A percentile compares a stretch with the other conserved stretches of the same genome.
Conservation (phyloP, 2,888 invertebrate species). For the Griposia aprilina region DNA sequence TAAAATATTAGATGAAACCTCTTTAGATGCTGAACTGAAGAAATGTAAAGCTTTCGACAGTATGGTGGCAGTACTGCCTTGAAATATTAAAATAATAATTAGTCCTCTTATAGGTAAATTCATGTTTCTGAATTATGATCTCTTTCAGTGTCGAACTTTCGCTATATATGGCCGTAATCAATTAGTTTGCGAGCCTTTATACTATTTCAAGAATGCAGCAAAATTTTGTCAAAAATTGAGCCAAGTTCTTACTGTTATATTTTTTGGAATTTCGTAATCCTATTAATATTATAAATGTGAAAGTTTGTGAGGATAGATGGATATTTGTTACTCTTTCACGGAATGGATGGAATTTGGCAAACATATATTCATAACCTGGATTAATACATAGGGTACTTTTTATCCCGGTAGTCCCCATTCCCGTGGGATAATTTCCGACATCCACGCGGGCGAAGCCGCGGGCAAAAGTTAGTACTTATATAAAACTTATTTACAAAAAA, state of each 20-base stretch:
- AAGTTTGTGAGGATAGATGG: too few relatives aligned
- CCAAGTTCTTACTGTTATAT: constrained; percentile 13
- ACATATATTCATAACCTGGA: too few relatives aligned
- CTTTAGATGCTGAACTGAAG: background rate
- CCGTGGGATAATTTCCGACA: too few relatives aligned
- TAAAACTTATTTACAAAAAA: too few relatives aligned
- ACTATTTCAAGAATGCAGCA: background rate
- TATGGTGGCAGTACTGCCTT: background rate
- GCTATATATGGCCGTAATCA: too few relatives aligned
- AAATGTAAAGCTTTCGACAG: background rate
- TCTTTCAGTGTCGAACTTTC: background rate
- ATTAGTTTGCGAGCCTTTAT: background rate
- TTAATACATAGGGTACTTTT: too few relatives aligned
- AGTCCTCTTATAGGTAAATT: constrained; percentile 5
- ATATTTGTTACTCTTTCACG: too few relatives aligned
- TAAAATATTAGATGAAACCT: background rate
- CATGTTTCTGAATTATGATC: constrained; percentile 25
- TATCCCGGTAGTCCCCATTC: too few relatives aligned
- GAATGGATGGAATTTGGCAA: too few relatives aligned
- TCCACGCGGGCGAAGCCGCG: too few relatives aligned
- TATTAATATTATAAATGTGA: too few relatives aligned
- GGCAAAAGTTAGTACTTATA: too few relatives aligned
- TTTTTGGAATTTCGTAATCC: background rate
- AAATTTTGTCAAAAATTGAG: background rate
- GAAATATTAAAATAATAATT: constrained; percentile 18